phyloP scores from a whole-genome alignment of 1,140 invertebrate species.

The Drosophila nigromelanica region DNA sequence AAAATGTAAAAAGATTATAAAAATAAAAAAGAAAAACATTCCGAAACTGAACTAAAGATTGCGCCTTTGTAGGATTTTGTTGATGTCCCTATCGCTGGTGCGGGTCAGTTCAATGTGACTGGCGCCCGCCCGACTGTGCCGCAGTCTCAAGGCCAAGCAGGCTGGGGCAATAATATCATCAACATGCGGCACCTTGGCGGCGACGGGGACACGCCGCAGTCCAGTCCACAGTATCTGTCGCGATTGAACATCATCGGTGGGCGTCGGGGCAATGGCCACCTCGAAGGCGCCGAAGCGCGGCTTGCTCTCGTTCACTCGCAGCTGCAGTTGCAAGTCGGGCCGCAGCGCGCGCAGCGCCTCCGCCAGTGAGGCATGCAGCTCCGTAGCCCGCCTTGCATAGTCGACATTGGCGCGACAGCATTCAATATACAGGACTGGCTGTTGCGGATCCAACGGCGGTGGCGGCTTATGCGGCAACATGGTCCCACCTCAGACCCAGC shows the following conservation, averaged over 20 bases:
- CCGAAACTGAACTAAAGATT: neutral
- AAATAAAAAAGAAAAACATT: neutral
- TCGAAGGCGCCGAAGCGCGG: slow-evolving; percentile 67
- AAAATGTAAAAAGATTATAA: neutral
- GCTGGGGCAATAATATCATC: slow-evolving; percentile 55
- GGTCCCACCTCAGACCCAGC: neutral
- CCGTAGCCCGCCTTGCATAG: slow-evolving; percentile 42
- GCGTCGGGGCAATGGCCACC: slow-evolving; percentile 42
- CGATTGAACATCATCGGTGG: slow-evolving; percentile 15
- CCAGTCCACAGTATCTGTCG: slow-evolving; percentile 66
- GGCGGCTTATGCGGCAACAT: neutral
- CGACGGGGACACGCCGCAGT: slow-evolving; percentile 50
- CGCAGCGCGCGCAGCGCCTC: slow-evolving; percentile 45
- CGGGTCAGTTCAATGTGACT: slow-evolving; percentile 11
- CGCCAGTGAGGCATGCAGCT: slow-evolving; percentile 49
- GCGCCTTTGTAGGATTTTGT: slow-evolving; percentile 15
- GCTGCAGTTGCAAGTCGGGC: slow-evolving; percentile 52
- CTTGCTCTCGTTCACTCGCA: slow-evolving; percentile 52
- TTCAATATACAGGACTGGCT: slow-evolving; percentile 73
- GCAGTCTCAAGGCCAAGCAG: slow-evolving; percentile 38
- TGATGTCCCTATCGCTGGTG: slow-evolving; percentile 17
- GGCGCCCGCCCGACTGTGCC: slow-evolving; percentile 22
- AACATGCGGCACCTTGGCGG: slow-evolving; percentile 66
- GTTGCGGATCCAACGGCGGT: slow-evolving; percentile 37
- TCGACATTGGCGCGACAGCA: slow-evolving; percentile 44